Evolutionary conservation across 1,140 invertebrate species (phyloP).

Genomic region (Trichoplusia ni): DNA sequence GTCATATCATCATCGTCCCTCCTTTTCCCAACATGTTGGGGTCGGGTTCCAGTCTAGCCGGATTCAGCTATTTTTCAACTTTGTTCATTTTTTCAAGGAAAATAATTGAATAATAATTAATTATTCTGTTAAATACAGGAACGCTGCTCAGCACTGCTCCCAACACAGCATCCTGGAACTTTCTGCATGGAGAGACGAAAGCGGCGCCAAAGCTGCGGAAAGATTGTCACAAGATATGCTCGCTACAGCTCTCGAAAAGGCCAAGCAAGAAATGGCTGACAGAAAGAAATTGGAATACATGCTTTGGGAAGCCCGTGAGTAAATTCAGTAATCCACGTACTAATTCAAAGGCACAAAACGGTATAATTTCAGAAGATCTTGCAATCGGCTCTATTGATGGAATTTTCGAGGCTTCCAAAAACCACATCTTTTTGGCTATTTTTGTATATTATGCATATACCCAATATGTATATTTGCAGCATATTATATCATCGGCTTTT

Average conservation of each 20-base stretch:
- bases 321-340: background rate
- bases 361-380: too few species aligned
- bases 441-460: too few species aligned
- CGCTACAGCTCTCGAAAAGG: conserved; percentile 87
- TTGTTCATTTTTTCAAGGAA: background rate
- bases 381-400: too few species aligned
- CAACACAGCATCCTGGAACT: conserved; percentile 86
- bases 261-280: conserved; percentile 87
- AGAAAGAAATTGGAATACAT: conserved; percentile 89
- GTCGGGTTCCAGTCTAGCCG: too few species aligned
- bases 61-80: too few species aligned
- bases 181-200: conserved; percentile 83
- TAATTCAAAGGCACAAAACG: too few species aligned
- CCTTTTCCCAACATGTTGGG: too few species aligned
- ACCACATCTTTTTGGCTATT: too few species aligned
- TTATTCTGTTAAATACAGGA: conserved; percentile 81
- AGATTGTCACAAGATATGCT: conserved; percentile 81
- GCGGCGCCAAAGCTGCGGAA: conserved; percentile 68
- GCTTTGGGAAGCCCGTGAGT: conserved; percentile 86
- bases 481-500: too few species aligned
- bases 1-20: too few species aligned
- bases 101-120: background rate
- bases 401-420: too few species aligned
- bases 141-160: conserved; percentile 89
- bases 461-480: too few species aligned